Conservation (phyloP, 2,113 vertebrate genomes). For the Galbula dea region DNA sequence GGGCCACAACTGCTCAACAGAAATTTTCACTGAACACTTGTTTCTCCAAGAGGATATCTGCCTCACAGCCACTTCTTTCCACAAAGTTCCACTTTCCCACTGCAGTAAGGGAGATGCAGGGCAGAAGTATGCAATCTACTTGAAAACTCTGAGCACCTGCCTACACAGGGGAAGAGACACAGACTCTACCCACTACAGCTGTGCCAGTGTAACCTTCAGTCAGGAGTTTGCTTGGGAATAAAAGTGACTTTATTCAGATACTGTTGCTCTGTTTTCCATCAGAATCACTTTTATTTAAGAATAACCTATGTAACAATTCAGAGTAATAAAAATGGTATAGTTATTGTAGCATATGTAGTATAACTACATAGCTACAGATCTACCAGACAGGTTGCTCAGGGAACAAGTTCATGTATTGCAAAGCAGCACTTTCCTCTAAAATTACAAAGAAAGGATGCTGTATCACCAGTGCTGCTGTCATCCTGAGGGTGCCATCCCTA, state of each 20-base stretch:
- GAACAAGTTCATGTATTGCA: background rate
- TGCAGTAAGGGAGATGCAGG: background rate
- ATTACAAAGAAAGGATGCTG: background rate
- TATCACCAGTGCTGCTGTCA: too few relatives aligned
- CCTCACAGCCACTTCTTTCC: background rate
- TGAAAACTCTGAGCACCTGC: background rate
- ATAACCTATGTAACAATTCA: background rate
- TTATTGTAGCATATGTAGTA: rapidly evolving
- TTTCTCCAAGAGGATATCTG: background rate
- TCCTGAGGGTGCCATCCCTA: background rate
- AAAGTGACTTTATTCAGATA: background rate
- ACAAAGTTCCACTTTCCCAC: background rate
- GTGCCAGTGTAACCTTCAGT: background rate
- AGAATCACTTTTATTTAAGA: background rate
- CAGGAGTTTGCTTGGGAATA: background rate
- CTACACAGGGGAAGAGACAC: background rate
- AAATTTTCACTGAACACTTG: background rate
- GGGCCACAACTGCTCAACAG: background rate
- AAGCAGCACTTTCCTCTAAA: background rate
- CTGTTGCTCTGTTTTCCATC: background rate
- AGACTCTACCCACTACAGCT: background rate
- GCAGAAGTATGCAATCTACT: background rate
- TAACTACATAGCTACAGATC: background rate
- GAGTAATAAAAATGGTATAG: background rate
- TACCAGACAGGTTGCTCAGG: background rate